Conservation (phyloP, 2,797 vertebrate species). For the Rhadinocentrus ornatus region DNA sequence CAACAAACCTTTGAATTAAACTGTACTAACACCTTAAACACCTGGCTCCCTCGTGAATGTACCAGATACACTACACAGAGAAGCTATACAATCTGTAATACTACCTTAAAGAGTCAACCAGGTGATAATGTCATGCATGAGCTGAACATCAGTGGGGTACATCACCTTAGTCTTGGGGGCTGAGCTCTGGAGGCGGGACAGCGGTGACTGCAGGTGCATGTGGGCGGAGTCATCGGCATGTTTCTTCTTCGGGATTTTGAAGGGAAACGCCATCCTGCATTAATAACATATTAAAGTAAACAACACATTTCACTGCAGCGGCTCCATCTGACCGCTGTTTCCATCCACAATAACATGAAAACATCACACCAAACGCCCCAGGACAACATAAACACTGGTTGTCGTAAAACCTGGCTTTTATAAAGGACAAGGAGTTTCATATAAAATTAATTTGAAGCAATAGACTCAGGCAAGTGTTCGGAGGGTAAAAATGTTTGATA, state of each 20-base stretch:
- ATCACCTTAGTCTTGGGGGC: not conserved
- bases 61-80: not conserved
- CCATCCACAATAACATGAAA: rapidly evolving
- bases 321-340: not conserved
- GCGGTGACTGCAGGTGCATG: constrained; percentile 65
- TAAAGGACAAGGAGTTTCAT: not conserved
- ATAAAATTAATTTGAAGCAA: not conserved
- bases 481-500: too few relatives aligned
- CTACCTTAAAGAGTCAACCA: constrained; percentile 37
- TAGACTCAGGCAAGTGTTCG: not conserved
- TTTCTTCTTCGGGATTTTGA: constrained; percentile 77
- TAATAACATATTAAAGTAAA: not conserved
- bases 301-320: not conserved
- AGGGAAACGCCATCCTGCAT: constrained; percentile 63
- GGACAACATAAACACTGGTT: not conserved
- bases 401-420: not conserved
- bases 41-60: too few relatives aligned
- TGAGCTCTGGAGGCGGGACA: constrained; percentile 67
- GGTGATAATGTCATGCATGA: too few relatives aligned
- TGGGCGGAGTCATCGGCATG: constrained; percentile 23
- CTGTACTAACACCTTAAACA: too few relatives aligned
- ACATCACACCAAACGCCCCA: not conserved
- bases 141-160: too few relatives aligned
- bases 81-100: not conserved
- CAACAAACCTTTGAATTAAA: too few relatives aligned